phyloP scores from a whole-genome alignment of 1,140 invertebrate species.

The Drosophila truncata region DNA sequence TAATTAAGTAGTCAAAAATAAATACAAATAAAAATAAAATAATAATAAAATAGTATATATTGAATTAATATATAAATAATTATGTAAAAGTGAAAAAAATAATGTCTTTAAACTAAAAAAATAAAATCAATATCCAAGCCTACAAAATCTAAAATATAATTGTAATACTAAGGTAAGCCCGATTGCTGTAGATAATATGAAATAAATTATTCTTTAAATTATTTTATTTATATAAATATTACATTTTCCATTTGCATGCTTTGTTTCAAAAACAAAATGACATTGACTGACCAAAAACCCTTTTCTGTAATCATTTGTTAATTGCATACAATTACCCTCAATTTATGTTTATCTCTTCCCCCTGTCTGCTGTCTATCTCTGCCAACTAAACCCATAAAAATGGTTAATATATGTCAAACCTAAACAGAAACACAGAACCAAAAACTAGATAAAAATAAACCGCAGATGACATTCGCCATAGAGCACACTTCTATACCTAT shows the following conservation, averaged over 20 bases:
- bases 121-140: too few relatives aligned
- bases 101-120: too few relatives aligned
- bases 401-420: conserved; percentile 72
- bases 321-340: conserved; percentile 58
- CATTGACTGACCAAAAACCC: neutral
- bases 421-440: conserved; percentile 18
- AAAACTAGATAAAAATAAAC: conserved; percentile 72
- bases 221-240: neutral
- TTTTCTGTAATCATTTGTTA: conserved; percentile 36
- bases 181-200: too few relatives aligned
- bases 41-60: too few relatives aligned
- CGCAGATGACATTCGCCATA: conserved; percentile 56
- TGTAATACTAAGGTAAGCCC: too few relatives aligned
- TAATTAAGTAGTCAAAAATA: too few relatives aligned
- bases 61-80: too few relatives aligned
- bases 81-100: too few relatives aligned
- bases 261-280: neutral
- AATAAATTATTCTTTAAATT: too few relatives aligned
- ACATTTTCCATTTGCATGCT: neutral
- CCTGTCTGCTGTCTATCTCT: conserved; percentile 37
- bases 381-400: conserved; percentile 44
- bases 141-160: too few relatives aligned
- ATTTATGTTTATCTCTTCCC: conserved; percentile 61
- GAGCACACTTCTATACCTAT: conserved; percentile 24
- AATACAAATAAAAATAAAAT: too few relatives aligned